Evolutionary conservation across 2,797 vertebrate species (phyloP), one percentile per base, ranked within the genome.

Genomic region (Xerus rutilus): DNA sequence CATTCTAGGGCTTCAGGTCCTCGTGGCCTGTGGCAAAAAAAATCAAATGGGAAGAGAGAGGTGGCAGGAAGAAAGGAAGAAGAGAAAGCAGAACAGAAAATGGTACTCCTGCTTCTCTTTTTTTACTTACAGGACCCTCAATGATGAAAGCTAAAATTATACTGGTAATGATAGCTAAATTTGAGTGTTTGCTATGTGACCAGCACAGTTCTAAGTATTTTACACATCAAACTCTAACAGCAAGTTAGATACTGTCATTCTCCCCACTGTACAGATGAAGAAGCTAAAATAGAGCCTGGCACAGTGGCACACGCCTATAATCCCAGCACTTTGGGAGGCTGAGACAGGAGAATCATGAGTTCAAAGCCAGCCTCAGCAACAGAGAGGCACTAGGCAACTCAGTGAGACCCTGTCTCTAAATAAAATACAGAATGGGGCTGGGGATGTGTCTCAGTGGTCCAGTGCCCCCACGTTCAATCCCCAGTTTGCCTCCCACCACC

Each of bases 141-240:
- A 69, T 77, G 49, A 76, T 78, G 70, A 88, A 77, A 94, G 69
- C 23, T 82, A 88, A 95, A 88, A 74, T n/a, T 5, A 84, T 83
- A 43, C 23, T 74, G 72, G 35, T 52, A 86, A 45, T 14, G 47
- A 74, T 35, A 77, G 20, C 52, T 85, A 67, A 52, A 83, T 74
- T 74, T 77, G 28, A 95, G n/a, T 14, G 12, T 52, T 89, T 86
- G 35, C 76, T 81, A 14, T 65, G 12, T 89, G 62, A 54, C 32
- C 35, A 72, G 62, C 39, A 43, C 21, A 25, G 18, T 83, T 69
- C 69, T 90, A 76, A 87, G 30, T 39, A 32, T 49, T 86, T 83
- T 59, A 35, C 2, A 35, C 65, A 54, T 47, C 8, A 30, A 54
- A 43, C 25, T 14, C 43, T 64, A 70, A 74, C 13, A 21, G 32